Evolutionary conservation across 2,113 vertebrate genomes (phyloP), one percentile per base, ranked within the genome.

Genomic region (Callorhinus ursinus): DNA sequence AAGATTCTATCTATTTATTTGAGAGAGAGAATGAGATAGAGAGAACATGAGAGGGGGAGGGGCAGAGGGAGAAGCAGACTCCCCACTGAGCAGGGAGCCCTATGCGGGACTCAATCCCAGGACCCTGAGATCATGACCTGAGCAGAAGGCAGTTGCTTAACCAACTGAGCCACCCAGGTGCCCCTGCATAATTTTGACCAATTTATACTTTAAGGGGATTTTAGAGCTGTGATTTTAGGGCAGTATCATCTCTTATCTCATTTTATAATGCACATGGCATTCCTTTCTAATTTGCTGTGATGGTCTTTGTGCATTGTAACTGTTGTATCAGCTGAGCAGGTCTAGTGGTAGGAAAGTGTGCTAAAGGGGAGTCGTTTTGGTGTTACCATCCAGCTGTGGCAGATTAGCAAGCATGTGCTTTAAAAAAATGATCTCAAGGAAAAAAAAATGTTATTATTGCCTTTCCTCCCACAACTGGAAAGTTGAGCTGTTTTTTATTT

Each of bases 401-500:
- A 22, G 36, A 89, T 98, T 95, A 97, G 87, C 6, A n/a, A 24
- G 71, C 11, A 51, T 72, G 21, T 71, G 12, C 14, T 93, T 96
- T 74, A 39, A 94, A 71, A 87, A 87, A 36, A 8, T 42, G 91
- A 90, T 26, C 36, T 72, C 71, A 55, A 88, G 69, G 39, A 39
- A 95, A 63, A 90, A 53, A 53, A 42, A 42, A 16, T 19, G 39
- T 89, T 79, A 9, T 92, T 93, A 80, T 53, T 74, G 39, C 18
- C n/a, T 93, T 93, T 95, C 59, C 63, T 93, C 49, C 51, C 26
- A 63, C 18, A 57, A 7, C 51, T 93, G 74, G 81, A 89, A 88
- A 89, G 61, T 72, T 93, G 80, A 69, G 49, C n/a, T 93, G 21
- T 42, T 46, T 88, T 95, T 98, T 94, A 36, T n/a, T 89, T 96